Evolutionary conservation across 2,113 vertebrate species (phyloP), one percentile per base, ranked within the genome.

Genomic region (Ceuthmochares aereus): DNA sequence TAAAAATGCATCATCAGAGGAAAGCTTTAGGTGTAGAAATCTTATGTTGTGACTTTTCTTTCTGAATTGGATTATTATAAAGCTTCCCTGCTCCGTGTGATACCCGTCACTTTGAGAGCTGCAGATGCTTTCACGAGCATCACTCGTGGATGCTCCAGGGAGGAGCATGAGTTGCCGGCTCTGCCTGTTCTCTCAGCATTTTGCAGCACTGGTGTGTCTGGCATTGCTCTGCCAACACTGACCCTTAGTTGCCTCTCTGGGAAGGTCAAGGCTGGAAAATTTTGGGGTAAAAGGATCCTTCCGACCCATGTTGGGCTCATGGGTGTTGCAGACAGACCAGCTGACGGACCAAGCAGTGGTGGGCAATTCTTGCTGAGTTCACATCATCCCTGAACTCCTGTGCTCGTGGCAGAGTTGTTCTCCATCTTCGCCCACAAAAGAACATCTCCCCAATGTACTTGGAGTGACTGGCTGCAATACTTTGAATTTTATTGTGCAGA

Each of bases 271-370:
- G 26, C 66, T 77, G 58, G 78, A 70, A 76, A 58, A n/a, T 52
- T 4, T 15, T 8, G 49, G 16, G 66, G 25, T 64, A 47, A 54
- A 49, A 74, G 72, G n/a, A 4, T 66, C 72, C 55, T 72, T 86
- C 45, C 47, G 67, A 22, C 40, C 5, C 12, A 0, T 2, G 1
- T 2, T 58, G 37, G 19, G 29, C 29, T 79, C 1, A 13, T 17
- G 69, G 27, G 14, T 45, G 2, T 82, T 56, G 62, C 40, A 4
- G 20, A 6, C 5, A 30, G 77, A 74, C n/a, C 72, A 67, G 75
- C 59, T 4, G 21, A 43, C 19, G 63, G 87, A 56, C 42, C 62
- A 62, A 45, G 26, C 34, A 3, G 15, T 3, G 7, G 26, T 2
- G 3, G 26, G 22, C 70, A 12, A 22, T 91, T 63, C 62, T 63